A percentile compares a stretch with the other conserved stretches of the same genome.
Conservation (phyloP, 2,888 invertebrate species). For the Zelleria hepariella region DNA sequence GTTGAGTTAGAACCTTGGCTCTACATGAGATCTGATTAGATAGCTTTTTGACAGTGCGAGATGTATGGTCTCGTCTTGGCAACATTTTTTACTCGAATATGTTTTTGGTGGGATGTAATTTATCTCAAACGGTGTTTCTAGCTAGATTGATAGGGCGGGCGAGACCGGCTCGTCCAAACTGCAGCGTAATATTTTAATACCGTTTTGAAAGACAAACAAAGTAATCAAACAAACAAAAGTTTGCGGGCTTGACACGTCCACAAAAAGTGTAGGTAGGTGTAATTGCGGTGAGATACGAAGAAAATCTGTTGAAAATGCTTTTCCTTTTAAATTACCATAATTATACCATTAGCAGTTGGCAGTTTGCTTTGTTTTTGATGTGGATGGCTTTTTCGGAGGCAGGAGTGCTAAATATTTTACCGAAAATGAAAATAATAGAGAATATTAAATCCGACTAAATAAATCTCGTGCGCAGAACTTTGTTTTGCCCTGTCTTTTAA, state of each 20-base stretch:
- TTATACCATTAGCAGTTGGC: constrained; percentile 6
- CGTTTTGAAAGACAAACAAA: constrained; percentile 3
- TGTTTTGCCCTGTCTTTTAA: too few species aligned
- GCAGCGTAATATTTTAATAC: too few species aligned
- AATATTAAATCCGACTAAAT: background rate
- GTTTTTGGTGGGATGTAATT: too few species aligned
- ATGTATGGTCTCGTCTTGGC: too few species aligned
- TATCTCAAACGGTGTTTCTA: too few species aligned
- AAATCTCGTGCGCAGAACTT: background rate
- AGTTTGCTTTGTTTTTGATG: constrained; percentile 5
- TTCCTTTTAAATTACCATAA: constrained; percentile 7
- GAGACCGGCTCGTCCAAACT: too few species aligned
- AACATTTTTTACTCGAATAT: too few species aligned
- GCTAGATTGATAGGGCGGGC: too few species aligned
- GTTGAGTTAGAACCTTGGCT: too few species aligned
- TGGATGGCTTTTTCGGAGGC: constrained; percentile 2
- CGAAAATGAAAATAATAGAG: background rate
- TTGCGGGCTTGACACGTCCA: background rate
- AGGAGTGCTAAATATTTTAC: constrained; percentile 1
- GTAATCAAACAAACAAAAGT: background rate
- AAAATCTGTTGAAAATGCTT: constrained; percentile 6
- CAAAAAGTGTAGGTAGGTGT: background rate
- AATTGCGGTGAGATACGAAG: constrained; percentile 2
- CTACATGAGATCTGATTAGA: too few species aligned
- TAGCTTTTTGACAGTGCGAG: too few species aligned